Evolutionary conservation across 1,140 invertebrate species (phyloP), one percentile per base, ranked within the genome.

Genomic region (Triops longicaudatus): DNA sequence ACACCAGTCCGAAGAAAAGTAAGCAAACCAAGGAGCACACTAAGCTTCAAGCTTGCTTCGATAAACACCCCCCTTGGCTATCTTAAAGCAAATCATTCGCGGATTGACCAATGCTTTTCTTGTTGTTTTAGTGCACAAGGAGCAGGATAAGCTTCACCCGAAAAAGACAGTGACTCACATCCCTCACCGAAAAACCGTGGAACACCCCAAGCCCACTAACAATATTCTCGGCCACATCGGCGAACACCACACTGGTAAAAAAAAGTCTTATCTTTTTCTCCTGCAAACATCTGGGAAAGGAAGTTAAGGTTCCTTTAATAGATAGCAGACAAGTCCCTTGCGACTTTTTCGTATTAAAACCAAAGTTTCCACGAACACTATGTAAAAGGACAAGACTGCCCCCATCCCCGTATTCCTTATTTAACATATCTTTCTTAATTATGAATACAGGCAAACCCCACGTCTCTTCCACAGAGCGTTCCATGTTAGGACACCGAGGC

Each of bases 151-250:
- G 22, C 50, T 14, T 63, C 50, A 63, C 50, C 50, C 50, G 7
- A 63, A 63, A 22, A 63, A 63, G 50, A 63, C 50, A 6, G 50
- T 63, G 50, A 63, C 50, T 63, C 50, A 63, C 50, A n/a, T 63
- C 50, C 50, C 50, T 22, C 14, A 63, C 50, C 50, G 50, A 22
- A 63, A 63, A 63, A 22, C n/a, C 50, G 50, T 63, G 10, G 50
- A 63, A 5, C 50, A 63, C 22, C 50, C 50, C 17, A 63, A 63
- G 17, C 14, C 14, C 17, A 63, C 14, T 22, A 63, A 14, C 50
- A 63, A 63, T 63, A 63, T 14, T 63, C 22, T 63, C 17, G 50
- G 50, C 50, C 50, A 63, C 14, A 22, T 63, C 10, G 50, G 50
- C 50, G 50, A 63, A 63, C 50, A 63, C 50, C 50, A 63, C 22